Percentiles rank a stretch among this genome's conserved stretches.
These are phyloP conservation scores for Syngnathus rostellatus DNA, from an alignment of 2,797 vertebrate genomes.

Conservation along the genomic window DNA sequence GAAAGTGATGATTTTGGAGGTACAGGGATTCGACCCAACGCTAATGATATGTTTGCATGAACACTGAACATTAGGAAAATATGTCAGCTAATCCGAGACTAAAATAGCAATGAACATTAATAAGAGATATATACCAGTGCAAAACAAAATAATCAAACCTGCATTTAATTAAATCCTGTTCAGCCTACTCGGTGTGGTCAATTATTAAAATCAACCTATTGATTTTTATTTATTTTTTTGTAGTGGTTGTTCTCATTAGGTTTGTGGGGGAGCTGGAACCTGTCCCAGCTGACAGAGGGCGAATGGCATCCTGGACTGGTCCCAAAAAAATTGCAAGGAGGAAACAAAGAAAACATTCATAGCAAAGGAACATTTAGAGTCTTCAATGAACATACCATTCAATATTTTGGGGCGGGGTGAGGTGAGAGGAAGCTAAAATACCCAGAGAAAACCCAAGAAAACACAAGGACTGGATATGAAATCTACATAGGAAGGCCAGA, in stretches of 20 bases:
- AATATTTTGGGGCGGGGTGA: too few relatives aligned
- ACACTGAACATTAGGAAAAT: conserved; percentile 9
- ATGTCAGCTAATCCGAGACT: not conserved
- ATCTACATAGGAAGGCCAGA: not conserved
- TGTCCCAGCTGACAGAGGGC: too few relatives aligned
- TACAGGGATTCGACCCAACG: too few relatives aligned
- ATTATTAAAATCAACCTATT: not conserved
- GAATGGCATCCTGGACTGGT: too few relatives aligned
- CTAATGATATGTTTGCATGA: not conserved
- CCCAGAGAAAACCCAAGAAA: not conserved
- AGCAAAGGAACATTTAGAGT: not conserved
- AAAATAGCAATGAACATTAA: conserved; percentile 15
- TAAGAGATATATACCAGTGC: conserved; percentile 7
- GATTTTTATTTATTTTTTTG: too few relatives aligned
- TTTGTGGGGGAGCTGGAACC: too few relatives aligned
- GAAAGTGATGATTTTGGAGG: too few relatives aligned
- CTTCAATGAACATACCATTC: not conserved
- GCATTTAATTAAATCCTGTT: not conserved
- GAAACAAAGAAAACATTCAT: too few relatives aligned
- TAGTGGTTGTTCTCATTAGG: too few relatives aligned
- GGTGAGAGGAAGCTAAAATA: too few relatives aligned
- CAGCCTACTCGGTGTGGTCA: not conserved
- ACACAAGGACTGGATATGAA: not conserved
- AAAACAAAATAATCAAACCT: conserved; percentile 9
- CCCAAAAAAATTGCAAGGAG: too few relatives aligned